Evolutionary conservation across 2,888 invertebrate species (phyloP), one percentile per base, ranked within the genome.

Genomic region (Thyatira batis): DNA sequence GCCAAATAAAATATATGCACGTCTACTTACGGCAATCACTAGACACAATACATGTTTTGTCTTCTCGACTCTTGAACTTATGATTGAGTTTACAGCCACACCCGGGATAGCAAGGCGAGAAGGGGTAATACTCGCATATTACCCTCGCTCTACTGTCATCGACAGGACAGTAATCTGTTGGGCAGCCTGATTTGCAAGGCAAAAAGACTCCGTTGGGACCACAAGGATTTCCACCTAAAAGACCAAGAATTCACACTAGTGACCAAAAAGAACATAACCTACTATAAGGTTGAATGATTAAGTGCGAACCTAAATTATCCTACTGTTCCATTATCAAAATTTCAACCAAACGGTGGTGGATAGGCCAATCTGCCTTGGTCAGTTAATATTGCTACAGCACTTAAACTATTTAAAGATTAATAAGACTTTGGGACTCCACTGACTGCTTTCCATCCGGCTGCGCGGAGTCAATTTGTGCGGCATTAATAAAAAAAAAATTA

Each of bases 201-300:
- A 58, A 67, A 46, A 76, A 79, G 0, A 25, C 62, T 33, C 49
- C 68, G 17, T 73, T 72, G 8, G 49, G 33, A 0, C 75, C 73
- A 44, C 82, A 82, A 5, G 80, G 79, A 33, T 76, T 65, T 23
- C 78, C 78, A 48, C 71, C 80, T 80, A 51, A 0, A 27, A 48
- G n/a, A 3, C 13, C 17, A 17, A 17, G 17, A 8, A 2, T 23
- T 23, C 23, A 23, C 6, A 6, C n/a, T 23, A 23, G 23, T 23
- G 3, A 23, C 23, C 23, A 23, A 23, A 23, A 23, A 23, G 23
- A 4, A 23, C 23, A 23, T 3, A 23, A 23, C 23, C n/a, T n/a
- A n/a, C n/a, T n/a, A n/a, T n/a, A n/a, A n/a, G n/a, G n/a, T n/a
- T n/a, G n/a, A n/a, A n/a, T n/a, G n/a, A n/a, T n/a, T n/a, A n/a